Evolutionary conservation across 2,797 vertebrate genomes (phyloP).

Genomic region (Phrynocephalus vlangalii): DNA sequence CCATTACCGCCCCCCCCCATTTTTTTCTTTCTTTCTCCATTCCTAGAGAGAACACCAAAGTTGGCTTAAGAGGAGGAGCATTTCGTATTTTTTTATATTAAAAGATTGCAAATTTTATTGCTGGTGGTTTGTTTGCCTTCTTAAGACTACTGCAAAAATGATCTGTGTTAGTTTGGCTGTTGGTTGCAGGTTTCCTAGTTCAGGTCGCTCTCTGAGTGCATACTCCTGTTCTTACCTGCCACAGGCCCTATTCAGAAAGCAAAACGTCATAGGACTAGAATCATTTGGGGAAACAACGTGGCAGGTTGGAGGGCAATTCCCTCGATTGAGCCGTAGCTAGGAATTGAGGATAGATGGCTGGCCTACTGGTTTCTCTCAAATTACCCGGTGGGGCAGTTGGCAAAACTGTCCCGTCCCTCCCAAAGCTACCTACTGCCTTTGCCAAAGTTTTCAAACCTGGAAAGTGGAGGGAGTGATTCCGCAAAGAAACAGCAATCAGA

Average conservation of each 20-base stretch:
- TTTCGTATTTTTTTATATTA: conserved; percentile 20
- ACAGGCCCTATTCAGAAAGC: too few species aligned
- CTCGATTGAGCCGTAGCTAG: not conserved
- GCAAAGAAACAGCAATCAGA: too few species aligned
- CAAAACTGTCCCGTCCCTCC: too few species aligned
- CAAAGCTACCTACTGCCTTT: too few species aligned
- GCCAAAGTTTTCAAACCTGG: too few species aligned
- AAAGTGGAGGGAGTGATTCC: not conserved
- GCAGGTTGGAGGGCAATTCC: not conserved
- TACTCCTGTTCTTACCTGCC: too few species aligned
- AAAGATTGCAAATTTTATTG: not conserved
- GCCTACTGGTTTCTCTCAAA: too few species aligned
- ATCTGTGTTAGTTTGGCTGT: not conserved
- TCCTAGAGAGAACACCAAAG: not conserved
- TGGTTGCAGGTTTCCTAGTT: not conserved
- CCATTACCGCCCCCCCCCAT: accelerated
- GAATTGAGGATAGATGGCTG: not conserved
- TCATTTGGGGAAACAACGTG: not conserved
- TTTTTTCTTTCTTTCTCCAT: not conserved
- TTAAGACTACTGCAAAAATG: not conserved
- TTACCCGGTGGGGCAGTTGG: not conserved
- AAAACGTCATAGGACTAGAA: not conserved
- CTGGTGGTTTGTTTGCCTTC: not conserved
- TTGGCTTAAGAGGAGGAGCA: not conserved
- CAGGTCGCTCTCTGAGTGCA: too few species aligned